Evolutionary conservation across 2,888 invertebrate species (phyloP).

Genomic region (Torymus tubicola): DNA sequence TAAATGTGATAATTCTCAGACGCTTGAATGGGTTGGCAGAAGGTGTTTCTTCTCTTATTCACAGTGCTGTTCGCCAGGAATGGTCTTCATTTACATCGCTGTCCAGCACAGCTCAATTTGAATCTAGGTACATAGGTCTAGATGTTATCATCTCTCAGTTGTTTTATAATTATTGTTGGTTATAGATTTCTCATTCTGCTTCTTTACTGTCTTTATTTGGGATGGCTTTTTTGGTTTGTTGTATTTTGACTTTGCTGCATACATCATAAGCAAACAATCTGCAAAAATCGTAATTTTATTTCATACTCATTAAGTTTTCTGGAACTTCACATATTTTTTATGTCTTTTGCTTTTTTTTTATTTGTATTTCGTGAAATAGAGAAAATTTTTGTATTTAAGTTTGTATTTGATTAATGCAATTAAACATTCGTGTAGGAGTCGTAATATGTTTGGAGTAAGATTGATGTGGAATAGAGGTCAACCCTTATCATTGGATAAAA

Average conservation of each 20-base stretch:
- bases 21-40: constrained; percentile 85
- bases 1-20: constrained; percentile 74
- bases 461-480: constrained; percentile 88
- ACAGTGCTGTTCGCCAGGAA: constrained; percentile 83
- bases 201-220: constrained; percentile 14
- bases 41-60: constrained; percentile 83
- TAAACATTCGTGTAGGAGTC: constrained; percentile 78
- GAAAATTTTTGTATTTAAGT: background rate
- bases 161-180: constrained; percentile 24
- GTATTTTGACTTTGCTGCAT: constrained; percentile 6
- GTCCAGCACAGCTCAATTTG: constrained; percentile 77
- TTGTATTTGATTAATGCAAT: background rate
- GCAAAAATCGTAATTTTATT: too few species aligned
- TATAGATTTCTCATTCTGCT: constrained; percentile 27
- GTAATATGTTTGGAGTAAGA: constrained; percentile 86
- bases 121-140: constrained; percentile 79
- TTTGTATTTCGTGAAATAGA: constrained; percentile 6
- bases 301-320: background rate
- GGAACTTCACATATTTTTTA: background rate
- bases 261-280: background rate
- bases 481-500: constrained; percentile 82
- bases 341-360: constrained; percentile 12
- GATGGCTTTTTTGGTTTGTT: constrained; percentile 33
- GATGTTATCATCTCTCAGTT: constrained; percentile 23
- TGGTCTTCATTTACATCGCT: constrained; percentile 74